These are phyloP conservation scores for Zaprionus kolodkinae DNA, from an alignment of 1,140 invertebrate genomes.

Conservation along the genomic window DNA sequence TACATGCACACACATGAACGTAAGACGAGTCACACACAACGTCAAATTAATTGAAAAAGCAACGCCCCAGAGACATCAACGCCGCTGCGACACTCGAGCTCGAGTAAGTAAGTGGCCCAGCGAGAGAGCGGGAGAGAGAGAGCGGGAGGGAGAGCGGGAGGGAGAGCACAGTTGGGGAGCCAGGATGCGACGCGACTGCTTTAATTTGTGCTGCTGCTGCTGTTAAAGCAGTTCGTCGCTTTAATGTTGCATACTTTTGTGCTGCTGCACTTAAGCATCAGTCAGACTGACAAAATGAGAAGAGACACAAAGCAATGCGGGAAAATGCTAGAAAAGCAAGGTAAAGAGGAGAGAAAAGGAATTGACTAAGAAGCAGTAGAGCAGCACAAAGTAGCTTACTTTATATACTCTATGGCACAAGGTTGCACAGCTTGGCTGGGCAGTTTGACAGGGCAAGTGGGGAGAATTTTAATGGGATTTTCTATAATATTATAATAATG, in stretches of 20 bases:
- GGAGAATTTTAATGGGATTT: no score
- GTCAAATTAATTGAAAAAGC: conserved; percentile 58
- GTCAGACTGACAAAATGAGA: conserved; percentile 4
- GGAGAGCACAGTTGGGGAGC: conserved; percentile 9
- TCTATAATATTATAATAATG: no score
- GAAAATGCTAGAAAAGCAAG: neutral
- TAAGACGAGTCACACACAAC: conserved; percentile 40
- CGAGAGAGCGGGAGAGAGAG: conserved; percentile 10
- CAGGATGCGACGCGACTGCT: neutral
- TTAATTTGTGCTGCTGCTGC: no score
- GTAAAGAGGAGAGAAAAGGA: neutral
- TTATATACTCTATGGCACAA: neutral
- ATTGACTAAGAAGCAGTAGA: neutral
- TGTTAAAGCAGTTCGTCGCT: neutral
- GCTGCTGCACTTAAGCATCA: conserved; percentile 38
- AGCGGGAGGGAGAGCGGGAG: conserved; percentile 2
- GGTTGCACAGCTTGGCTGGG: neutral
- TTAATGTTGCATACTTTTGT: conserved; percentile 43
- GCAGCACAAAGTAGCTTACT: conserved; percentile 5
- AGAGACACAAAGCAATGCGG: conserved; percentile 4
- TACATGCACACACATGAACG: neutral
- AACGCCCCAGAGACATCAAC: conserved; percentile 39
- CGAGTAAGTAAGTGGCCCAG: conserved; percentile 39
- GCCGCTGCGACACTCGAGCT: conserved; percentile 33
- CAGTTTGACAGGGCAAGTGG: neutral